These are phyloP conservation scores for Stenopsyche tienmushanensis DNA, from an alignment of 1,140 invertebrate species.

Conservation along the genomic window DNA sequence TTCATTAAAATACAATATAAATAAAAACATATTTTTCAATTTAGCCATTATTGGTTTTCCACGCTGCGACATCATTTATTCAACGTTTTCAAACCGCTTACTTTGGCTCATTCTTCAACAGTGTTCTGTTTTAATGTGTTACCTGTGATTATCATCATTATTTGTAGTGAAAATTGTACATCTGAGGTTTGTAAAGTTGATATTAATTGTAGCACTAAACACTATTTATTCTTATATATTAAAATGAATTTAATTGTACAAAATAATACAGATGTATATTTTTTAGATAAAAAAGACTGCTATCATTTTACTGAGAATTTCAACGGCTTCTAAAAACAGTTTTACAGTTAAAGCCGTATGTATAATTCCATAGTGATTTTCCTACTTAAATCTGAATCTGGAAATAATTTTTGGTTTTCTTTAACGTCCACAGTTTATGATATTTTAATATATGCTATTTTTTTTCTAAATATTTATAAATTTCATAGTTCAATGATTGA, in stretches of 20 bases:
- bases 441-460: too few species aligned
- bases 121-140: neutral
- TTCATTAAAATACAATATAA: neutral
- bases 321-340: too few species aligned
- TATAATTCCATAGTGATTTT: too few species aligned
- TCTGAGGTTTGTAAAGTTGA: neutral
- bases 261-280: too few species aligned
- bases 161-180: neutral
- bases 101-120: neutral
- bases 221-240: neutral
- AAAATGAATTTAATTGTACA: neutral
- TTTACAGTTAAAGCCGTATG: too few species aligned
- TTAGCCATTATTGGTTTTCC: neutral
- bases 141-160: neutral
- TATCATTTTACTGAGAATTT: neutral
- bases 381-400: too few species aligned
- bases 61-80: neutral
- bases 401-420: too few species aligned
- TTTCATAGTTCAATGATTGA: too few species aligned
- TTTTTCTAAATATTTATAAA: too few species aligned
- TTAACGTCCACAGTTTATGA: too few species aligned
- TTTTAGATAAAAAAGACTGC: neutral
- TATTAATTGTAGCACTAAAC: neutral
- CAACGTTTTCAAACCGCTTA: neutral
- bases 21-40: neutral